Conservation (phyloP, 2,797 vertebrate species). For the Thalassophryne amazonica region DNA sequence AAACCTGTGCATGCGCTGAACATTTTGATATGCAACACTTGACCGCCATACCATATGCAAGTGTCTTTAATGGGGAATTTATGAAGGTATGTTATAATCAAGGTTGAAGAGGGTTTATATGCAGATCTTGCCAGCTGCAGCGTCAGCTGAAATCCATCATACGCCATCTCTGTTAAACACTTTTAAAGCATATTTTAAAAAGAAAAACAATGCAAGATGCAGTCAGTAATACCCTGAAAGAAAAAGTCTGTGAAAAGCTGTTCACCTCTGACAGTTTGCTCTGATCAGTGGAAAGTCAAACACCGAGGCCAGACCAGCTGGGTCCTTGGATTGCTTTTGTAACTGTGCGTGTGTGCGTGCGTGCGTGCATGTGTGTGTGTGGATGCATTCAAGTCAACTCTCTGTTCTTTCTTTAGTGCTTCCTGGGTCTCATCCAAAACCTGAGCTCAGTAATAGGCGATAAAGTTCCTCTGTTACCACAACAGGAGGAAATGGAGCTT, state of each 20-base stretch:
- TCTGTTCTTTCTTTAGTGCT: conserved; percentile 39
- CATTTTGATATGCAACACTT: too few relatives aligned
- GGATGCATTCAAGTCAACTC: conserved; percentile 32
- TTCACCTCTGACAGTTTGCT: conserved; percentile 33
- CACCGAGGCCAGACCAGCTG: conserved; percentile 15
- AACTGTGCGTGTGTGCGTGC: conserved; percentile 1
- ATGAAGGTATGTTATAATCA: too few relatives aligned
- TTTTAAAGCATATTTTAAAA: too few relatives aligned
- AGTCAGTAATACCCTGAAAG: conserved; percentile 5
- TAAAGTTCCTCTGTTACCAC: conserved; percentile 45
- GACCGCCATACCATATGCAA: too few relatives aligned
- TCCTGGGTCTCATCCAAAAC: conserved; percentile 55
- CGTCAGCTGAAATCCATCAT: too few relatives aligned
- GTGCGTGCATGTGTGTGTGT: conserved; percentile 8
- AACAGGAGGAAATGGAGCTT: conserved; percentile 61
- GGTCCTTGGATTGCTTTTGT: conserved; percentile 10
- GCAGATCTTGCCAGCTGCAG: too few relatives aligned
- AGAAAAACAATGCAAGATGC: too few relatives aligned
- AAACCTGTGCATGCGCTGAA: too few relatives aligned
- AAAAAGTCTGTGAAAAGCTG: conserved; percentile 18
- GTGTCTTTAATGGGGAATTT: too few relatives aligned
- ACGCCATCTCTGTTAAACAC: too few relatives aligned
- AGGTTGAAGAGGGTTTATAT: too few relatives aligned
- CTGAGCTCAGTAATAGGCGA: conserved; percentile 56
- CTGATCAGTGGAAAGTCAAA: conserved; percentile 35